Percentiles rank a stretch among this genome's conserved stretches.
Conservation (phyloP, 2,888 invertebrate species). For the Koerneria pararmatus region DNA sequence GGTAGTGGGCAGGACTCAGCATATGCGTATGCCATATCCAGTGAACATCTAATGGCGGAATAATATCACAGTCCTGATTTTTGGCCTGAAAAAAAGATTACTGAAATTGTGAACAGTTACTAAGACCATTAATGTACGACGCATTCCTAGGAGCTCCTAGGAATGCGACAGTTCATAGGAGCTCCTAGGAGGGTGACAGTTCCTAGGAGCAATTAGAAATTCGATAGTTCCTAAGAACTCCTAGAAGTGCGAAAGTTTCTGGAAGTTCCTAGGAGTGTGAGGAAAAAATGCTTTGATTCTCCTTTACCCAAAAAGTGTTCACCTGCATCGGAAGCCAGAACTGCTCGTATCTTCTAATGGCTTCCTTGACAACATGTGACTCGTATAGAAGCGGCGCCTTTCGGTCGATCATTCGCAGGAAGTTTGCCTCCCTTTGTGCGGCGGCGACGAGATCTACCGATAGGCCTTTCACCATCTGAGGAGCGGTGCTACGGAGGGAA, state of each 20-base stretch:
- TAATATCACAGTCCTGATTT: constrained; percentile 53
- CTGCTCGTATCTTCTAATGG: constrained; percentile 63
- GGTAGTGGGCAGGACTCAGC: constrained; percentile 50
- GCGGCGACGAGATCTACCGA: constrained; percentile 42
- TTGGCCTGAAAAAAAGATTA: constrained; percentile 34
- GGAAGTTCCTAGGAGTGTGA: too few species aligned
- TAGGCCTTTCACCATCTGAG: constrained; percentile 48
- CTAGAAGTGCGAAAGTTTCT: too few species aligned
- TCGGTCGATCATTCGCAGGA: constrained; percentile 59
- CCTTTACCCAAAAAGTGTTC: too few species aligned
- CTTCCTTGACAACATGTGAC: constrained; percentile 60
- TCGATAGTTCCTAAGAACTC: too few species aligned
- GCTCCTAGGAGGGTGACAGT: too few species aligned
- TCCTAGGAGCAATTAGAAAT: too few species aligned
- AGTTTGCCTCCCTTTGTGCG: constrained; percentile 58
- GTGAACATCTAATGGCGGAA: constrained; percentile 64
- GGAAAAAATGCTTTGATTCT: too few species aligned
- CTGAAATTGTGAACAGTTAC: neutral
- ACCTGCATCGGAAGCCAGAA: constrained; percentile 64
- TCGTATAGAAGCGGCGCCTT: constrained; percentile 58
- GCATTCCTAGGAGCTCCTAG: too few species aligned
- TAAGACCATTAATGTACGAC: too few species aligned
- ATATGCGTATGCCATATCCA: constrained; percentile 64
- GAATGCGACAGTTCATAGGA: too few species aligned
- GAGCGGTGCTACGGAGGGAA: constrained; percentile 50